Evolutionary conservation across 2,888 invertebrate species (phyloP), one percentile per base, ranked within the genome.

Genomic region (Microplitis manilae): DNA sequence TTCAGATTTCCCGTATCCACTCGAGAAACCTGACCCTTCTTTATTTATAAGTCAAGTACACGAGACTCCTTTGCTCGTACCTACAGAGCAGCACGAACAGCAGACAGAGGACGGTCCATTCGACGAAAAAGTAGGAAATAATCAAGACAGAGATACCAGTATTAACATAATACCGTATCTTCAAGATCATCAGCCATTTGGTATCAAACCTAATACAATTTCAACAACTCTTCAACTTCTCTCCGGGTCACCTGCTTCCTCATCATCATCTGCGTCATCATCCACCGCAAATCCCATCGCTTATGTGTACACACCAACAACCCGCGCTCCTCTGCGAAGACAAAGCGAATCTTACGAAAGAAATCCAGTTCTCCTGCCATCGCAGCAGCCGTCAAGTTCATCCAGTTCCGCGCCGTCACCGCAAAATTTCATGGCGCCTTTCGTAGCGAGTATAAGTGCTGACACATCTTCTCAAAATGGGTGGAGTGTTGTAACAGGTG

Each of bases 391-490:
- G 0, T 88, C 87, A 6, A 89, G 87, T 77, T 89, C 88, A 0
- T 86, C 88, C 2, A 88, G 87, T 9, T 90, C 91, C 5, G 89
- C 90, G 1, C 90, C 91, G 5, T 90, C 89, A 82, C 92, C 91
- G 5, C 90, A 91, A 79, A 93, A 93, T 79, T 94, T 94, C 82
- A 93, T 94, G 91, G 94, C 94, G 0, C 94, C 94, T 0, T 94
- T 94, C 83, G 93, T 93, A 68, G 94, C 94, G 0, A 94, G 94
- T 83, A 90, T 93, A 0, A 94, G 92, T 77, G 90, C 93, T 1
- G 93, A 92, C 78, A 91, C 92, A 0, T 91, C 92, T 38, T 86
- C 90, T 0, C 90, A 91, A 40, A 93, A 93, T 83, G 93, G 94
- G 13, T 94, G 94, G 94, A 92, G 92, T 67, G 92, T 94, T 8